Percentiles rank a stretch among this genome's conserved stretches.
Evolutionary conservation across 92 coral and sea anemone species (phyloP).

Genomic region (Palythoa grandiflora): DNA sequence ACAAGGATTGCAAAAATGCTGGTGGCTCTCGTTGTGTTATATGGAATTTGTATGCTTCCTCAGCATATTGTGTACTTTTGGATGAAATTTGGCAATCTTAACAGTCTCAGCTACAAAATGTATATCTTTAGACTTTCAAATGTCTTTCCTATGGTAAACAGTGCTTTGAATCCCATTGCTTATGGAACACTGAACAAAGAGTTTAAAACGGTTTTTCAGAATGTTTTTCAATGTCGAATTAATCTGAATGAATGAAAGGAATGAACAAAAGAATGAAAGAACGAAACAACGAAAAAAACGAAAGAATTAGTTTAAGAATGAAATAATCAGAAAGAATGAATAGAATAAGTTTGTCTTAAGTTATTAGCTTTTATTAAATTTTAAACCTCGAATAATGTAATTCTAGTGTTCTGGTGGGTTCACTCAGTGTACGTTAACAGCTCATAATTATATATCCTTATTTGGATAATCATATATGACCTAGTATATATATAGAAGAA

Average conservation of each 20-base stretch:
- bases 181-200: conserved; percentile 91
- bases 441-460: too few species aligned
- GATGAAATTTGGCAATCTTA: conserved; percentile 85
- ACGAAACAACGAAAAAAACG: not conserved
- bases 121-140: conserved; percentile 89
- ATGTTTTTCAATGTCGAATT: conserved; percentile 47
- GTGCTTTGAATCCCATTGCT: conserved; percentile 90
- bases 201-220: conserved; percentile 76
- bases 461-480: too few species aligned
- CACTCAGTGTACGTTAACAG: too few species aligned
- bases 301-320: not conserved
- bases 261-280: not conserved
- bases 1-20: conserved; percentile 86
- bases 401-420: too few species aligned
- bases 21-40: conserved; percentile 77
- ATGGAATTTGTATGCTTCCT: conserved; percentile 87
- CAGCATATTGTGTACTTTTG: conserved; percentile 90
- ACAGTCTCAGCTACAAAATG: conserved; percentile 75
- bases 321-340: too few species aligned
- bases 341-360: not conserved
- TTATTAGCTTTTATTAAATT: too few species aligned
- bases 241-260: not conserved
- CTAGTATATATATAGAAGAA: too few species aligned
- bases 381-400: too few species aligned
- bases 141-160: conserved; percentile 93